These are phyloP conservation scores for Lutjanus argentimaculatus DNA, from an alignment of 2,797 vertebrate species.

Conservation along the genomic window DNA sequence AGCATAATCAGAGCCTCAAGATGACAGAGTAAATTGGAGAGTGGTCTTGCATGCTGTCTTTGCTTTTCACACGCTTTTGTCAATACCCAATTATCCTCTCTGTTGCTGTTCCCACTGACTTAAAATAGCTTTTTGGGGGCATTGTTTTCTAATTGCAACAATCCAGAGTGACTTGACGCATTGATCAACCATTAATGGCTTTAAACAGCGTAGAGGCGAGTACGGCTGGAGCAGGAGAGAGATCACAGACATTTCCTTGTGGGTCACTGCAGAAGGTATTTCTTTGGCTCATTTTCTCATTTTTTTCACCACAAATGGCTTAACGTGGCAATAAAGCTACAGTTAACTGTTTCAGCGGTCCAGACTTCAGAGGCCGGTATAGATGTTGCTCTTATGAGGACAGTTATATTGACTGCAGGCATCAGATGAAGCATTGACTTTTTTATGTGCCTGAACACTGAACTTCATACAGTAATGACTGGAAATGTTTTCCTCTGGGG, in stretches of 20 bases:
- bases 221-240: not conserved
- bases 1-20: conserved; percentile 82
- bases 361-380: conserved; percentile 14
- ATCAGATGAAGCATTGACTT: conserved; percentile 35
- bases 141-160: conserved; percentile 85
- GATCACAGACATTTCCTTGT: not conserved
- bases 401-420: conserved; percentile 34
- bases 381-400: not conserved
- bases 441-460: conserved; percentile 33
- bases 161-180: conserved; percentile 73
- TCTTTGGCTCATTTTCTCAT: conserved; percentile 16
- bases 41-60: conserved; percentile 69
- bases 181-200: conserved; percentile 78
- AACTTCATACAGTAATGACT: conserved; percentile 54
- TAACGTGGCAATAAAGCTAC: conserved; percentile 17
- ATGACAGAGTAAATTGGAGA: conserved; percentile 83
- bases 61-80: conserved; percentile 80
- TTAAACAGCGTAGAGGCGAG: conserved; percentile 26
- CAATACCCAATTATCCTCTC: conserved; percentile 88
- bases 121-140: conserved; percentile 77
- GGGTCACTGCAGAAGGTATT: conserved; percentile 20
- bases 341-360: conserved; percentile 16
- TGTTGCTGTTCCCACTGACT: conserved; percentile 71
- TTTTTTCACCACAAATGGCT: conserved; percentile 7
- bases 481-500: conserved; percentile 31